Conservation (phyloP, 2,113 vertebrate genomes). For the Pantherophis guttatus region DNA sequence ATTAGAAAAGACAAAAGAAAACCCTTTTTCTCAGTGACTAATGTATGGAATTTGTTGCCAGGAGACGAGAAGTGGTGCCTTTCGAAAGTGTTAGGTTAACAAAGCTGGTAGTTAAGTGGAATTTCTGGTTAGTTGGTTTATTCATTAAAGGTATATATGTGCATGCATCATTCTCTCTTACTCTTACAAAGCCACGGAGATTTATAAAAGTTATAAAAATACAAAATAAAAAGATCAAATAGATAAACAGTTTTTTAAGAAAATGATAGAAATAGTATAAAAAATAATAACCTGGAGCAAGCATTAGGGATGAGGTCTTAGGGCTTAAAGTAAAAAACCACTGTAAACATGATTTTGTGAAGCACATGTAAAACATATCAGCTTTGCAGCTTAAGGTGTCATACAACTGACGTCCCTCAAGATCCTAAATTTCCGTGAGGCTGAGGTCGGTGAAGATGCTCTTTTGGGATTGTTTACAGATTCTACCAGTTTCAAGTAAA, state of each 20-base stretch:
- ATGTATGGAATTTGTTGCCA: not conserved
- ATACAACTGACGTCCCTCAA: not conserved
- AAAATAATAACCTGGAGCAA: not conserved
- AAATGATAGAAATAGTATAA: not conserved
- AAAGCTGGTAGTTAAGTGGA: not conserved
- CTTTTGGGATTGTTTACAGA: not conserved
- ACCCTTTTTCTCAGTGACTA: not conserved
- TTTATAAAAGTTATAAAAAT: not conserved
- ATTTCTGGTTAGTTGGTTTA: not conserved
- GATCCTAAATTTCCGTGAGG: not conserved
- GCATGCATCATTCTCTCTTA: not conserved
- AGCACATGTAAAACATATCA: not conserved
- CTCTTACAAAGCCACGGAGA: not conserved
- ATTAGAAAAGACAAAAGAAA: not conserved
- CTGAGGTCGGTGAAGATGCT: not conserved
- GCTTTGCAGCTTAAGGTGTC: not conserved
- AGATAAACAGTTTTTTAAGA: not conserved
- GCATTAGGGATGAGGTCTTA: not conserved
- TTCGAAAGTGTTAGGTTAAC: not conserved
- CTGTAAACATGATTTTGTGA: not conserved
- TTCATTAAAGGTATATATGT: not conserved
- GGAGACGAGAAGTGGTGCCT: not conserved
- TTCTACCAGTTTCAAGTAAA: not conserved
- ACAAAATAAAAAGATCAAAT: not conserved
- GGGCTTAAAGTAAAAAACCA: not conserved